Evolutionary conservation across 1,140 invertebrate genomes (phyloP).

Genomic region (Tetraneura akinire): DNA sequence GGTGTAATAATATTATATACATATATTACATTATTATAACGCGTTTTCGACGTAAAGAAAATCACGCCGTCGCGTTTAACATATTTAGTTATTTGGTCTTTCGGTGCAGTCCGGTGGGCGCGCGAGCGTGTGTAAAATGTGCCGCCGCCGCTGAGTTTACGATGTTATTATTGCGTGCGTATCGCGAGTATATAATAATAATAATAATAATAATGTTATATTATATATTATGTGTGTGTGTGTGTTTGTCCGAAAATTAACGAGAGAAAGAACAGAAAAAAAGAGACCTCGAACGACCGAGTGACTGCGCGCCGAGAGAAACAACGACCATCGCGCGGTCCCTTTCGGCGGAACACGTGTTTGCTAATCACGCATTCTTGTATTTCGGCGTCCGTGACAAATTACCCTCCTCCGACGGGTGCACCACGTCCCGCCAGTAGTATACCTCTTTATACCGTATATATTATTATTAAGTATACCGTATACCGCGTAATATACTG

Average conservation of each 20-base stretch:
- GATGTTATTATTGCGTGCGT: neutral
- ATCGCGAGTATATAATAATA: too few relatives aligned
- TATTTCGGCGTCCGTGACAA: constrained; percentile 50
- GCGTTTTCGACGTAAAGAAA: constrained; percentile 26
- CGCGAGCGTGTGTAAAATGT: too few relatives aligned
- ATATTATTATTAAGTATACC: too few relatives aligned
- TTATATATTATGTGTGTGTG: too few relatives aligned
- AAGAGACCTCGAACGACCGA: neutral
- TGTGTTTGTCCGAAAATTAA: neutral
- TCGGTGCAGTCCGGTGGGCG: constrained; percentile 22
- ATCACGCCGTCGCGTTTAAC: constrained; percentile 19
- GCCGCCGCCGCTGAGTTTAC: neutral
- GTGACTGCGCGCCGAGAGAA: neutral
- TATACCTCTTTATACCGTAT: neutral
- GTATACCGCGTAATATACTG: too few relatives aligned
- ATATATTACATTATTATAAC: too few relatives aligned
- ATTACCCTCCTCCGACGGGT: constrained; percentile 29
- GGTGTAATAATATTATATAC: too few relatives aligned
- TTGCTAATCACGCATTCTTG: constrained; percentile 51
- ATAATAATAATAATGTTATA: too few relatives aligned
- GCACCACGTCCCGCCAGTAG: neutral
- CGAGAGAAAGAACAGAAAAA: too few relatives aligned
- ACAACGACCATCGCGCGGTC: neutral
- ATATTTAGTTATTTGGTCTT: neutral
- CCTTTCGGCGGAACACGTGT: constrained; percentile 41